These are phyloP conservation scores for Carassius gibelio DNA, from an alignment of 2,113 vertebrate genomes.

Conservation along the genomic window DNA sequence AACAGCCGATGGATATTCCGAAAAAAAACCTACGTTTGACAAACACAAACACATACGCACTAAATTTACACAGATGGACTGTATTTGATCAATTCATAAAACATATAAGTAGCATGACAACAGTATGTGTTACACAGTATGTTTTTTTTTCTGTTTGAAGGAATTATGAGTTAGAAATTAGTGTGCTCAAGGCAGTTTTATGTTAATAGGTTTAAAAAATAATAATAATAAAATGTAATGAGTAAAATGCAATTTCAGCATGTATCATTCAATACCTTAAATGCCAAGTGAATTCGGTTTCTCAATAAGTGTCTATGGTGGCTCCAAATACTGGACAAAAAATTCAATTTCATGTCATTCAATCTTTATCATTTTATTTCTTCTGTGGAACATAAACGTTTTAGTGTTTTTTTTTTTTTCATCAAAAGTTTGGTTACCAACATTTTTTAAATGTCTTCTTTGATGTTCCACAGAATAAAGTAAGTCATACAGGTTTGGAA, in stretches of 20 bases:
- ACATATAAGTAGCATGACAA: neutral
- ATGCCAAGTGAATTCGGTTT: neutral
- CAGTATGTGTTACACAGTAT: neutral
- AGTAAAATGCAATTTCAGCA: neutral
- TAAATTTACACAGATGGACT: neutral
- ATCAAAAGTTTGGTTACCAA: neutral
- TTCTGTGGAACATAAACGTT: neutral
- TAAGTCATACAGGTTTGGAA: neutral
- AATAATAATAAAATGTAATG: no score
- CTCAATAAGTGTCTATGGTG: no score
- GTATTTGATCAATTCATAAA: neutral
- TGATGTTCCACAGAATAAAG: no score
- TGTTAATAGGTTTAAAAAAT: neutral
- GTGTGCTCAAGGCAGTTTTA: neutral
- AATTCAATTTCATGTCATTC: neutral
- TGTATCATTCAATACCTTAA: neutral
- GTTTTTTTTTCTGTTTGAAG: neutral
- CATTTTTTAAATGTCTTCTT: no score
- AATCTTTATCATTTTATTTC: neutral
- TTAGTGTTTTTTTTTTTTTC: no score
- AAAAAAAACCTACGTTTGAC: neutral
- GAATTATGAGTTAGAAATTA: neutral
- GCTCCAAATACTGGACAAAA: no score
- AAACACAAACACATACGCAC: neutral
- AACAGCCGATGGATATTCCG: neutral